These are phyloP conservation scores for Protonibea diacanthus DNA, from an alignment of 2,797 vertebrate species.

Conservation along the genomic window DNA sequence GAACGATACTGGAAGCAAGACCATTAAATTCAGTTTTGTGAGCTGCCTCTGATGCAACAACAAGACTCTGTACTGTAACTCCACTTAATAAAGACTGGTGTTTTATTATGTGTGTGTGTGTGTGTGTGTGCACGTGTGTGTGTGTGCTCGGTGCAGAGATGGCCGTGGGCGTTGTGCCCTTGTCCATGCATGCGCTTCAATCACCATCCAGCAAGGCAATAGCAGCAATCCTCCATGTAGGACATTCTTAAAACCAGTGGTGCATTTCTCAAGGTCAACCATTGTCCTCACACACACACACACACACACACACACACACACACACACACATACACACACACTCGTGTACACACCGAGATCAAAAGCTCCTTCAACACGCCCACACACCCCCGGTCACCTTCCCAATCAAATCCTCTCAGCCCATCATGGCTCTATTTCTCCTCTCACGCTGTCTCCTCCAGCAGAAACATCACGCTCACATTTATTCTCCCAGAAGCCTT, in stretches of 20 bases:
- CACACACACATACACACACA: constrained; percentile 30
- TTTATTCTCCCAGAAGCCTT: constrained; percentile 16
- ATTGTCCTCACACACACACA: constrained; percentile 34
- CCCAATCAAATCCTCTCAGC: constrained; percentile 63
- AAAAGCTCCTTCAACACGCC: constrained; percentile 56
- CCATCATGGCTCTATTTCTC: constrained; percentile 27
- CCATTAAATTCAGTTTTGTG: constrained; percentile 52
- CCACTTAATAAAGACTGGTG: constrained; percentile 42
- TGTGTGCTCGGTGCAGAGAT: not conserved
- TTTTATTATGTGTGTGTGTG: constrained; percentile 31
- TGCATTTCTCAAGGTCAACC: constrained; percentile 75
- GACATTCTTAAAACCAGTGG: constrained; percentile 56
- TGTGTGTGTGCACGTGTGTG: constrained; percentile 13
- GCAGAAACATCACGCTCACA: constrained; percentile 20
- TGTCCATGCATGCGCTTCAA: constrained; percentile 45
- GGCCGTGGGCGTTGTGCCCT: constrained; percentile 37
- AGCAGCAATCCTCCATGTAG: constrained; percentile 46
- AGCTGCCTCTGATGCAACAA: constrained; percentile 49
- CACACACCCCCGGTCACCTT: constrained; percentile 54
- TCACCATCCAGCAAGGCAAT: constrained; percentile 56
- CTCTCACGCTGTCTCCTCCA: constrained; percentile 23
- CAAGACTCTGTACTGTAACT: constrained; percentile 43
- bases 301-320: constrained; percentile 24
- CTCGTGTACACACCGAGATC: constrained; percentile 31
- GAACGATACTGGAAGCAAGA: constrained; percentile 42